A percentile compares a stretch with the other conserved stretches of the same genome.
Evolutionary conservation across 2,113 vertebrate genomes (phyloP).

Genomic region (Rhombomys opimus): DNA sequence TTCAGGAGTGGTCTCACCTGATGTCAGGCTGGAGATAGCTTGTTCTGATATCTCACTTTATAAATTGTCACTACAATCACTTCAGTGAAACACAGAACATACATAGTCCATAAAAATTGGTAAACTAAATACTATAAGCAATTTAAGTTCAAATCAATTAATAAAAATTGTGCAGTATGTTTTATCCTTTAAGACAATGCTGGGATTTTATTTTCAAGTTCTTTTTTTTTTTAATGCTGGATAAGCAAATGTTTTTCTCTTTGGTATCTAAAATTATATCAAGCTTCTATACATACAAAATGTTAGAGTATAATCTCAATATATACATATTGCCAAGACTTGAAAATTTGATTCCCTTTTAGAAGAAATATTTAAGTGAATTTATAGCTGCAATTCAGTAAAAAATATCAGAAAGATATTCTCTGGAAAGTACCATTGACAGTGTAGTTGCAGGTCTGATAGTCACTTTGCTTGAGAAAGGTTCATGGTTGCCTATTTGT

Average conservation of each 20-base stretch:
- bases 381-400: background rate
- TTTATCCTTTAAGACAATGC: slow-evolving; percentile 34
- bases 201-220: background rate
- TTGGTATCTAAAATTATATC: background rate
- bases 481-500: slow-evolving; percentile 29
- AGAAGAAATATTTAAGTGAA: slow-evolving; percentile 42
- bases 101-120: background rate
- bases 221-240: background rate
- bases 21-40: background rate
- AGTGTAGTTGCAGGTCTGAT: background rate
- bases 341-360: slow-evolving; percentile 45
- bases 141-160: slow-evolving; percentile 24
- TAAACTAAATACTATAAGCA: slow-evolving; percentile 24
- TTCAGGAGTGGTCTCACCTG: background rate
- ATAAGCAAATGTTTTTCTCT: slow-evolving; percentile 17
- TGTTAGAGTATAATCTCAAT: background rate
- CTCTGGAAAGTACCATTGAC: slow-evolving; percentile 37
- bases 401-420: slow-evolving; percentile 33
- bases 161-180: background rate
- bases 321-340: background rate
- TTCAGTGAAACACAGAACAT: background rate
- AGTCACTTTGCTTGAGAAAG: slow-evolving; percentile 37
- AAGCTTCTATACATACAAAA: slow-evolving; percentile 15
- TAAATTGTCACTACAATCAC: slow-evolving; percentile 11
- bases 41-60: background rate